Conservation (phyloP, 64 coral and sea anemone genomes). For the Pachyseris speciosa region DNA sequence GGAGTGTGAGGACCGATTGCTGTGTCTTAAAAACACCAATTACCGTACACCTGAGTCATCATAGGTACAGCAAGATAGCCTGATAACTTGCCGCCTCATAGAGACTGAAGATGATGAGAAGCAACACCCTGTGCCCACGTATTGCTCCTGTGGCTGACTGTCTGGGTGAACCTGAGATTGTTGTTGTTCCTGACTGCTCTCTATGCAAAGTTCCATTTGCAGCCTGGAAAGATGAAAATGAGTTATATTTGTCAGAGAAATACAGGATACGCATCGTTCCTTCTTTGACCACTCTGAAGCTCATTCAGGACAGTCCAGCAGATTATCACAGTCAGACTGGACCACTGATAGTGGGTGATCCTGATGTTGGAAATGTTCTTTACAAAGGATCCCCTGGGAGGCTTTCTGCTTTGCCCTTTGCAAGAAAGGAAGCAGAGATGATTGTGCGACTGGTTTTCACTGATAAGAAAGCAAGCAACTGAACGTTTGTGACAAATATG, state of each 20-base stretch:
- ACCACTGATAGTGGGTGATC: background rate
- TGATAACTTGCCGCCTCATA: no score
- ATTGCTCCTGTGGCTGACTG: background rate
- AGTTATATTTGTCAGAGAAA: slow-evolving; percentile 16
- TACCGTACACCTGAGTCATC: no score
- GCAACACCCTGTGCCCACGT: no score
- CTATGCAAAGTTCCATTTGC: slow-evolving; percentile 45
- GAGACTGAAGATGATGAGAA: no score
- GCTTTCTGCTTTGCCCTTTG: background rate
- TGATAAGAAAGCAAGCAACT: background rate
- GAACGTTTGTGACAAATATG: no score
- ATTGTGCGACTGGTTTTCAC: background rate
- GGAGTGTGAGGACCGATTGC: no score
- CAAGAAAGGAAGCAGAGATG: background rate
- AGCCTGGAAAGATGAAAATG: slow-evolving; percentile 27
- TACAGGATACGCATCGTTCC: background rate
- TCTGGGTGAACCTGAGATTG: background rate
- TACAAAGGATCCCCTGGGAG: background rate
- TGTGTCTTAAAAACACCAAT: no score
- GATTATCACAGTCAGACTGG: background rate
- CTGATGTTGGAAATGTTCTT: background rate
- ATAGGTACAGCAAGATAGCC: no score
- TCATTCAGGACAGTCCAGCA: background rate
- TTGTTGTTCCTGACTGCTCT: slow-evolving; percentile 26
- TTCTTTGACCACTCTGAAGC: slow-evolving; percentile 4